phyloP scores from a whole-genome alignment of 2,113 vertebrate genomes.

The Heptranchias perlo region DNA sequence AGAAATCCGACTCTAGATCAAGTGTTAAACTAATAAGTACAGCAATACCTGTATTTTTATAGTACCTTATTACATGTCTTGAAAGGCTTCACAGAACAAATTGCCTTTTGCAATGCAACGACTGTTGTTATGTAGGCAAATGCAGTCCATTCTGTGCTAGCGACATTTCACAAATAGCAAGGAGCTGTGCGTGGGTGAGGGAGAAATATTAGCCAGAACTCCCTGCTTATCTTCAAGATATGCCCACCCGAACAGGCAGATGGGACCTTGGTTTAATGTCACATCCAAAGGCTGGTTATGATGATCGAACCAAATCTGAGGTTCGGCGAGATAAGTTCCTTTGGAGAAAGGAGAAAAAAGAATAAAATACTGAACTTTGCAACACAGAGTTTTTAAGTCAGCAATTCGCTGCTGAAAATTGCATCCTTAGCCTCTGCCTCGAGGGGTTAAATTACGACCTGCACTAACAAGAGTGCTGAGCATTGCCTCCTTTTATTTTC shows the following conservation, averaged over 20 bases:
- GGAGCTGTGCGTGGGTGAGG: neutral
- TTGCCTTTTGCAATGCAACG: neutral
- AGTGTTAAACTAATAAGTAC: neutral
- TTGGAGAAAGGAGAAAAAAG: neutral
- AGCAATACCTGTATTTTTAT: neutral
- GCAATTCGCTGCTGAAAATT: neutral
- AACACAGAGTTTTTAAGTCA: neutral
- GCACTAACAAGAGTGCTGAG: neutral
- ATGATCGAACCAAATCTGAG: neutral
- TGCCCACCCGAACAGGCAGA: neutral
- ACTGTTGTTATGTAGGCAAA: neutral
- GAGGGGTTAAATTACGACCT: slow-evolving; percentile 21
- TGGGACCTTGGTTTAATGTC: neutral
- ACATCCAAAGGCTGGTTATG: neutral
- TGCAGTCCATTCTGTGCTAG: neutral
- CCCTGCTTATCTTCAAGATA: neutral
- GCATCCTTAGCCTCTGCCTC: neutral
- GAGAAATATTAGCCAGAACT: neutral
- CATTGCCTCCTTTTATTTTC: slow-evolving; percentile 5
- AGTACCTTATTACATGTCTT: neutral
- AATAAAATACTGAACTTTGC: neutral
- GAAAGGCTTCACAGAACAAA: neutral
- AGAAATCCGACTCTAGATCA: neutral
- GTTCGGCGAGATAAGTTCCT: neutral
- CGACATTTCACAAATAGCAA: neutral